A percentile compares a stretch with the other conserved stretches of the same genome.
phyloP scores from a whole-genome alignment of 2,888 invertebrate genomes.

The Heteromyza rotundicornis region DNA sequence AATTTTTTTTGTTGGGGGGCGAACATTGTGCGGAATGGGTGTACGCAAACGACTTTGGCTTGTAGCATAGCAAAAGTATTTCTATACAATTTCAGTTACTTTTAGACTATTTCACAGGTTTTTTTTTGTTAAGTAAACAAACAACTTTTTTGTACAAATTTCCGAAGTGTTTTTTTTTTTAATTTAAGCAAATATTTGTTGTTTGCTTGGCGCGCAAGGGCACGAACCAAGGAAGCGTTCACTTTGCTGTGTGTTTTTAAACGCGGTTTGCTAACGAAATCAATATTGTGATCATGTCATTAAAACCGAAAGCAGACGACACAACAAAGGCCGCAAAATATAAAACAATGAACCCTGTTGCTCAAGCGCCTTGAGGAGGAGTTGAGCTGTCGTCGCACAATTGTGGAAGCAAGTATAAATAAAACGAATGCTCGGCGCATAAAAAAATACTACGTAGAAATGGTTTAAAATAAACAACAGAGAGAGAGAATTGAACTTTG shows the following conservation, averaged over 20 bases:
- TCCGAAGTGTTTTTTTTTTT: too few species aligned
- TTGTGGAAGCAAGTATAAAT: neutral
- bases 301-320: neutral
- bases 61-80: too few species aligned
- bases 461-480: neutral
- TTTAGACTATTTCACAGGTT: too few species aligned
- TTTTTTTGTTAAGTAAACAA: too few species aligned
- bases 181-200: too few species aligned
- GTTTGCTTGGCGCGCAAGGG: neutral
- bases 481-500: conserved; percentile 36
- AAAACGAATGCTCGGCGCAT: conserved; percentile 13
- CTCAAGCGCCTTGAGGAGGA: neutral
- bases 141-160: too few species aligned
- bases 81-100: too few species aligned
- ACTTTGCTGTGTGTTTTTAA: too few species aligned
- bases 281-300: neutral
- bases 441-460: neutral
- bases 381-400: too few species aligned
- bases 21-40: neutral
- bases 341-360: conserved; percentile 5
- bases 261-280: neutral
- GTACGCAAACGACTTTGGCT: neutral
- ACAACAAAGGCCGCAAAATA: neutral
- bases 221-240: neutral
- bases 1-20: neutral